Percentiles rank a stretch among this genome's conserved stretches.
Conservation (phyloP, 1,140 invertebrate genomes). For the Belonocnema kinseyi region DNA sequence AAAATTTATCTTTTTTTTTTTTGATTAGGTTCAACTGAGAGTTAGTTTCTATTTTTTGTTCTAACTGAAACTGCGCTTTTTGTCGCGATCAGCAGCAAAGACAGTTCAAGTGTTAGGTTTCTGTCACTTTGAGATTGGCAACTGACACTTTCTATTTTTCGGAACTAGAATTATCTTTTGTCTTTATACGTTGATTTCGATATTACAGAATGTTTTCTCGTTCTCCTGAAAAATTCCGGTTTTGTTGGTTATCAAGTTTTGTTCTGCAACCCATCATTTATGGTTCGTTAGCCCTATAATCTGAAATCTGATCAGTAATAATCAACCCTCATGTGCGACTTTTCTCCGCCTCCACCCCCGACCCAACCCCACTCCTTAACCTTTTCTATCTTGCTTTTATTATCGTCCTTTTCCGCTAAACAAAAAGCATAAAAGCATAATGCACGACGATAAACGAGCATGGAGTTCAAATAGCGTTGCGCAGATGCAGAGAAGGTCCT, state of each 20-base stretch:
- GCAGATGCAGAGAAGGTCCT: conserved; percentile 18
- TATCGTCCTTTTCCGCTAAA: conserved; percentile 20
- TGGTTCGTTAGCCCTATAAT: not conserved
- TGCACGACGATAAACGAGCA: not conserved
- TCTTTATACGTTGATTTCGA: too few relatives aligned
- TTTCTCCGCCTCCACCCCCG: not conserved
- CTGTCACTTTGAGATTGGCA: too few relatives aligned
- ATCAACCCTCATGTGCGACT: conserved; percentile 8
- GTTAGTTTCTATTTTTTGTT: too few relatives aligned
- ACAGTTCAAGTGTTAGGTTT: too few relatives aligned
- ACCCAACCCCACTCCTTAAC: not conserved
- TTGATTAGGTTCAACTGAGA: too few relatives aligned
- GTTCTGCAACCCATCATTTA: not conserved
- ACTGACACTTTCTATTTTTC: too few relatives aligned
- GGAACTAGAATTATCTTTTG: not conserved
- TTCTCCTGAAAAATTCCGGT: too few relatives aligned
- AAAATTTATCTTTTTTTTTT: too few relatives aligned
- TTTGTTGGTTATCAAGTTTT: too few relatives aligned
- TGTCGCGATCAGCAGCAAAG: too few relatives aligned
- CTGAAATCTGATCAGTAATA: conserved; percentile 8
- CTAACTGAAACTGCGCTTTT: too few relatives aligned
- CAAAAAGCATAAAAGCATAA: conserved; percentile 28
- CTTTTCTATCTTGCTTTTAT: not conserved
- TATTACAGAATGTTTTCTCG: too few relatives aligned
- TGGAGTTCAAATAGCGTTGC: conserved; percentile 24